phyloP scores from a whole-genome alignment of 2,113 vertebrate genomes.

The Bubo blakistoni region DNA sequence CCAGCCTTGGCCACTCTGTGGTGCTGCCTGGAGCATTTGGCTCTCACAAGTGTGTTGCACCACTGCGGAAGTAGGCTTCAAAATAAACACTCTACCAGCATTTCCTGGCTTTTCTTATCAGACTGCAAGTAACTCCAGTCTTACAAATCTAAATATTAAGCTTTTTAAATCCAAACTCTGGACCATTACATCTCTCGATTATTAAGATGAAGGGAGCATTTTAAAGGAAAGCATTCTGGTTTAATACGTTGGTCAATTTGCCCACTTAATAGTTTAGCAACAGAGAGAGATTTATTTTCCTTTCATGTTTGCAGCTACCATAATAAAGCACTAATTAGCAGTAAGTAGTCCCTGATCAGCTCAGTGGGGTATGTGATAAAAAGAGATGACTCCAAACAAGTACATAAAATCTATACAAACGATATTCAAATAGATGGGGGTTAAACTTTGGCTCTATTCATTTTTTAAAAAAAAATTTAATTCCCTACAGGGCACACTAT shows the following conservation, averaged over 20 bases:
- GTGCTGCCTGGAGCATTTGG: neutral
- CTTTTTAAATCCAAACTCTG: neutral
- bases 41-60: neutral
- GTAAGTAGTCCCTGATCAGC: neutral
- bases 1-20: neutral
- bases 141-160: neutral
- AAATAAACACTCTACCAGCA: neutral
- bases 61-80: neutral
- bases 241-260: neutral
- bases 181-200: neutral
- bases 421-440: neutral
- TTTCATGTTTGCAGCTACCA: neutral
- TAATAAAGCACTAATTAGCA: neutral
- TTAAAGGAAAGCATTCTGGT: neutral
- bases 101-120: neutral
- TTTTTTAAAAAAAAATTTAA: neutral
- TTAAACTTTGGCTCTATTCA: neutral
- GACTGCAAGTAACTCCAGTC: neutral
- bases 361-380: neutral
- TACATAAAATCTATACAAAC: neutral
- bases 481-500: neutral
- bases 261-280: neutral
- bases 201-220: neutral
- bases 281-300: neutral
- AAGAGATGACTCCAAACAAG: neutral